Evolutionary conservation across 2,113 vertebrate species (phyloP).

Genomic region (Ctenodactylus gundi): DNA sequence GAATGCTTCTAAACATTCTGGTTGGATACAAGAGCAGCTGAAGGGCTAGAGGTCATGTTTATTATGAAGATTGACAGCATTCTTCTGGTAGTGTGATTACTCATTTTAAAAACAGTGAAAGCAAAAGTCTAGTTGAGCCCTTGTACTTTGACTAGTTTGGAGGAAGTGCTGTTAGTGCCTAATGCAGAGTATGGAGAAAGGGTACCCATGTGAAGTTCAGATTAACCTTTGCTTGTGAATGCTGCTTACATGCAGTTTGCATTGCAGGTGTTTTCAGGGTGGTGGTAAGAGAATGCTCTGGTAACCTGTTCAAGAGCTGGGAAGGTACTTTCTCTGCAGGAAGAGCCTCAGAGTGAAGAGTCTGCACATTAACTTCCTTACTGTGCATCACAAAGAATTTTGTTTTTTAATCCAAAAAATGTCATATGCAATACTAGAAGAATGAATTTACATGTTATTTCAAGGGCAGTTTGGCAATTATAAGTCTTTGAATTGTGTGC

Average conservation of each 20-base stretch:
- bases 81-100: background rate
- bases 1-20: background rate
- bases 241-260: constrained; percentile 26
- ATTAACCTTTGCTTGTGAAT: constrained; percentile 39
- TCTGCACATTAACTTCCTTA: background rate
- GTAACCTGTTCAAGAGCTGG: background rate
- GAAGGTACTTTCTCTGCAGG: background rate
- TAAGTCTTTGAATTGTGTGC: constrained; percentile 4
- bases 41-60: background rate
- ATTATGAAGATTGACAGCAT: constrained; percentile 35
- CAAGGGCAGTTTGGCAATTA: background rate
- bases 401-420: background rate
- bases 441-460: constrained; percentile 19
- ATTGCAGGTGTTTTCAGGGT: constrained; percentile 15
- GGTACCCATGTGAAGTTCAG: constrained; percentile 5
- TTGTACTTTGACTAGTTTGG: constrained; percentile 7
- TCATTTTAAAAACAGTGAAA: constrained; percentile 34
- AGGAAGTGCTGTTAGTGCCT: background rate
- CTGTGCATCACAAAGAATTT: background rate
- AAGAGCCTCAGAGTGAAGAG: background rate
- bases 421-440: background rate
- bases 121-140: background rate
- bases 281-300: constrained; percentile 18
- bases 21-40: constrained; percentile 10
- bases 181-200: constrained; percentile 36